Base-by-base conservation (phyloP, 1,140 invertebrate species). In the Cataglyphis hispanica region DNA sequence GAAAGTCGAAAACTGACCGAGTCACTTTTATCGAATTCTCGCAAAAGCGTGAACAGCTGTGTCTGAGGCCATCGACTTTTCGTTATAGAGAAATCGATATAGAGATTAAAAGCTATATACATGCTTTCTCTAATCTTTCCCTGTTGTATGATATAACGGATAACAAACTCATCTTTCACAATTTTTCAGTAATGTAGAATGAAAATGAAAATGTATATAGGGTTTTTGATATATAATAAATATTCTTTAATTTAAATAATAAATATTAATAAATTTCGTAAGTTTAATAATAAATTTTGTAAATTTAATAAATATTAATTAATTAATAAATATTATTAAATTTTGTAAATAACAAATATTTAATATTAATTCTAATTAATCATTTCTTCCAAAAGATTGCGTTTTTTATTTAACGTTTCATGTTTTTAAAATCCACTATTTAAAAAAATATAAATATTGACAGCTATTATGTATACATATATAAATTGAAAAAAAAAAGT, bases 1-100 rank as follows among this genome's bases (percentile, higher is more conserved):
- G 19, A 13, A 11, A 27, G 43, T 77, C 40, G 58, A 80, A 69
- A 80, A 80, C 46, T 80, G 64, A 69, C 77, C 63, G 77, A 40
- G 46, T 25, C 53, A 83, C 34, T 83, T 83, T 83, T 53, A 67
- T 78, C 40, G 31, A 77, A 64, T 25, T 63, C n/a, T 25, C 6
- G 5, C 16, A 5, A 56, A 72, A 34, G 56, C 8, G 22, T 13
- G 8, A 16, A 16, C 40, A 11, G 40, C n/a, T 13, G 22, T 16
- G 13, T 16, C 50, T 10, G 16, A 31, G 19, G n/a, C 6, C 4
- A 25, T 53, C 27, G 11, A 60, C 10, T 22, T 22, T 31, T 31
- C 8, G 0, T 25, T 31, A 10, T 13, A 11, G 6, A 56, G 27
- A 31, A 43, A 60, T 60, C 25, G 25, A 50, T 16, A 11, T 19